Conservation (phyloP, 2,797 vertebrate species). For the Macroramphosus scolopax region DNA sequence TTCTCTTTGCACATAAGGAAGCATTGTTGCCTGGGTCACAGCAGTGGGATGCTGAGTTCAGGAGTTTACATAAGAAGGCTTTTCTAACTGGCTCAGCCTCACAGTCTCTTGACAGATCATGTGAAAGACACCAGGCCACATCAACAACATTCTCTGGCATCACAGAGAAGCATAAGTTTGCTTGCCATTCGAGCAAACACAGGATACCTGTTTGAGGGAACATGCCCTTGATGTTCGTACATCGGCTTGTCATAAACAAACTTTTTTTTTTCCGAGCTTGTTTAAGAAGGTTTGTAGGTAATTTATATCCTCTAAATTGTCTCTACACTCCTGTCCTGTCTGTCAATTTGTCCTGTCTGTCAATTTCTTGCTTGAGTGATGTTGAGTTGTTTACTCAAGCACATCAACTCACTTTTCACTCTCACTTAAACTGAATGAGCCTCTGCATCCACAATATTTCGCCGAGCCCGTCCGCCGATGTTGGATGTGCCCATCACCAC, state of each 20-base stretch:
- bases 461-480: conserved; percentile 57
- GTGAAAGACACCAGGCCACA: conserved; percentile 65
- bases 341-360: conserved; percentile 69
- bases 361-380: conserved; percentile 59
- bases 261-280: conserved; percentile 38
- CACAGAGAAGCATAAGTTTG: conserved; percentile 65
- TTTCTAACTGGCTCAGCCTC: conserved; percentile 53
- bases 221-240: conserved; percentile 52
- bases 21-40: conserved; percentile 71
- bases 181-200: conserved; percentile 60
- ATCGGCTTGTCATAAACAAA: conserved; percentile 47
- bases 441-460: conserved; percentile 60
- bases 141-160: conserved; percentile 53
- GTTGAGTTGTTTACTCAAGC: conserved; percentile 73
- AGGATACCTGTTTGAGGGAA: conserved; percentile 59
- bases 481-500: conserved; percentile 72
- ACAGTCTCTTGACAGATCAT: conserved; percentile 59
- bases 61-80: conserved; percentile 65
- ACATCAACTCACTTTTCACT: conserved; percentile 78
- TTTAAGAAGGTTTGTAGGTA: conserved; percentile 62
- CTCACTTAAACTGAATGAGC: conserved; percentile 75
- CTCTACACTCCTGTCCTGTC: conserved; percentile 65
- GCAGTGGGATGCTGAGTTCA: conserved; percentile 69
- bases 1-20: conserved; percentile 70
- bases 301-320: conserved; percentile 70